phyloP scores from a whole-genome alignment of 2,888 invertebrate genomes.

The Reticulitermes lucifugus region DNA sequence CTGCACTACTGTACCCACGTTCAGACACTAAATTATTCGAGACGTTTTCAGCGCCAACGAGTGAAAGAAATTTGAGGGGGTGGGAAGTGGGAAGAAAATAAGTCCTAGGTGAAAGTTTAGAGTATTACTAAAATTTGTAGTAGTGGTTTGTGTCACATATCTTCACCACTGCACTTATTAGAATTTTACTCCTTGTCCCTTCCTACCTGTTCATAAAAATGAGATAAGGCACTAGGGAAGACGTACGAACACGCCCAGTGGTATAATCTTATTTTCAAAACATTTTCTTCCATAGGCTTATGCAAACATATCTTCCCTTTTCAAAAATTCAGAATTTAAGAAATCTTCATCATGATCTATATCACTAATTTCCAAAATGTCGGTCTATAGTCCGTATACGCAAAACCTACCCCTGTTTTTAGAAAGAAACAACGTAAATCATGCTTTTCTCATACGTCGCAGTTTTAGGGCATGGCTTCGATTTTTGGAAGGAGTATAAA shows the following conservation, averaged over 20 bases:
- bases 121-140: constrained; percentile 31
- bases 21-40: constrained; percentile 25
- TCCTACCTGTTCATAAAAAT: background rate
- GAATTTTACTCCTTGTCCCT: background rate
- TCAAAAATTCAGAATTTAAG: too few species aligned
- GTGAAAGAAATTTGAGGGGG: background rate
- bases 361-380: too few species aligned
- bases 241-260: background rate
- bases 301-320: background rate
- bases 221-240: background rate
- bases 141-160: background rate
- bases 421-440: too few species aligned
- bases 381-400: too few species aligned
- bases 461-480: too few species aligned
- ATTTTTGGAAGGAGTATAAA: too few species aligned
- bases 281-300: background rate
- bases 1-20: background rate
- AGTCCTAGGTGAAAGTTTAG: constrained; percentile 8
- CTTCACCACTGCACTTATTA: constrained; percentile 26
- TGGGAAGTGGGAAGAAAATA: background rate
- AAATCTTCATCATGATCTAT: too few species aligned
- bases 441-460: too few species aligned
- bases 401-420: too few species aligned
- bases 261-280: background rate
- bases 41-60: constrained; percentile 10